Evolutionary conservation across 2,888 invertebrate species (phyloP).

Genomic region (Cephus runcator): DNA sequence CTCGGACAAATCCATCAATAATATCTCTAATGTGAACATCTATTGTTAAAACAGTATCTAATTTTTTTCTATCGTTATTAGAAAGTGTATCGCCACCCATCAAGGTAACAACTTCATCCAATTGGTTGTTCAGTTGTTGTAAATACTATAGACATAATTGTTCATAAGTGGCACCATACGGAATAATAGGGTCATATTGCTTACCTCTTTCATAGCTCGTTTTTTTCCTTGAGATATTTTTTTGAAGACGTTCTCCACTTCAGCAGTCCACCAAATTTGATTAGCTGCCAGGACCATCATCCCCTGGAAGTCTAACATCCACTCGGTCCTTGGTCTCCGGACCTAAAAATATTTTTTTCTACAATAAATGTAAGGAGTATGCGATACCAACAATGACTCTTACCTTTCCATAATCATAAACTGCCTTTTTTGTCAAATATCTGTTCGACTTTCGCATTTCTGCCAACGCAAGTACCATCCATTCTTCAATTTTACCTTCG

Average conservation of each 20-base stretch:
- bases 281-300: constrained; percentile 88
- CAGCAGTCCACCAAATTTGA: constrained; percentile 96
- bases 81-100: constrained; percentile 67
- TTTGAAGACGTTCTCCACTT: constrained; percentile 89
- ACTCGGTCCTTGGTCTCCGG: constrained; percentile 74
- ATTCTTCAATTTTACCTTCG: constrained; percentile 88
- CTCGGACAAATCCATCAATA: constrained; percentile 82
- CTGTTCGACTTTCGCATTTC: constrained; percentile 90
- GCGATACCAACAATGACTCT: background rate
- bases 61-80: constrained; percentile 86
- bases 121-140: constrained; percentile 80
- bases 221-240: constrained; percentile 81
- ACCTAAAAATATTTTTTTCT: constrained; percentile 29
- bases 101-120: constrained; percentile 80
- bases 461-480: constrained; percentile 87
- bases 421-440: constrained; percentile 86
- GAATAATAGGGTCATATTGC: background rate
- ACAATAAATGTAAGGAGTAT: background rate
- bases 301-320: constrained; percentile 91
- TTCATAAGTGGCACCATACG: background rate
- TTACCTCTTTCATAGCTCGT: constrained; percentile 85
- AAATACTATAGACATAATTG: constrained; percentile 69
- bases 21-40: constrained; percentile 94
- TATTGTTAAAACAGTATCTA: constrained; percentile 88
- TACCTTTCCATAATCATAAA: constrained; percentile 87